Percentiles rank a stretch among this genome's conserved stretches.
phyloP scores from a whole-genome alignment of 2,797 vertebrate genomes.

The Tarsius wallacei region DNA sequence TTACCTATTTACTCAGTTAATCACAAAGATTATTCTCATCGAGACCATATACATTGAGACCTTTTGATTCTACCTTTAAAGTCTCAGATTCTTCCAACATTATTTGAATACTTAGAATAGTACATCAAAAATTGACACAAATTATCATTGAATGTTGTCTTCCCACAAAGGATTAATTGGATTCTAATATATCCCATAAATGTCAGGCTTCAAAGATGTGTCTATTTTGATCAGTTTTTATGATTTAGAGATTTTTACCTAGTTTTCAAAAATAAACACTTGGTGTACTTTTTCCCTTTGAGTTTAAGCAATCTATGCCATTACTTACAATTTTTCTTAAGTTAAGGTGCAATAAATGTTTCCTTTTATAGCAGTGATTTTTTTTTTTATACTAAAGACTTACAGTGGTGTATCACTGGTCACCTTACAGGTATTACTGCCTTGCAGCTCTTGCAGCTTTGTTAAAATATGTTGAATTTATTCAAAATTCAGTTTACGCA shows the following conservation, averaged over 20 bases:
- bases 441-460: slow-evolving; percentile 97
- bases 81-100: neutral
- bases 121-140: neutral
- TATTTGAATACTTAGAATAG: slow-evolving; percentile 45
- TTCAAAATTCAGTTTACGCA: slow-evolving; percentile 97
- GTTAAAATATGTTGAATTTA: slow-evolving; percentile 98
- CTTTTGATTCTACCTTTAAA: neutral
- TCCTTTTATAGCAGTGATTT: neutral
- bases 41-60: neutral
- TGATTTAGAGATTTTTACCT: slow-evolving; percentile 48
- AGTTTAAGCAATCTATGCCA: slow-evolving; percentile 57
- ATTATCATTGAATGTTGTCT: slow-evolving; percentile 50
- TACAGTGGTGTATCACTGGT: slow-evolving; percentile 15
- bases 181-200: neutral
- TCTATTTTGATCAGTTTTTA: slow-evolving; percentile 39
- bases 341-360: slow-evolving; percentile 49
- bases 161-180: slow-evolving; percentile 1
- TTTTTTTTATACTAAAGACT: slow-evolving; percentile 25
- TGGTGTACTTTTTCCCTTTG: neutral
- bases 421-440: slow-evolving; percentile 96
- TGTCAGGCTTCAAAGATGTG: slow-evolving; percentile 3
- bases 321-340: slow-evolving; percentile 56
- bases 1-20: neutral
- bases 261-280: slow-evolving; percentile 30
- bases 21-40: neutral